These are phyloP conservation scores for Pteropus rufus DNA, from an alignment of 2,797 vertebrate species.

Conservation along the genomic window DNA sequence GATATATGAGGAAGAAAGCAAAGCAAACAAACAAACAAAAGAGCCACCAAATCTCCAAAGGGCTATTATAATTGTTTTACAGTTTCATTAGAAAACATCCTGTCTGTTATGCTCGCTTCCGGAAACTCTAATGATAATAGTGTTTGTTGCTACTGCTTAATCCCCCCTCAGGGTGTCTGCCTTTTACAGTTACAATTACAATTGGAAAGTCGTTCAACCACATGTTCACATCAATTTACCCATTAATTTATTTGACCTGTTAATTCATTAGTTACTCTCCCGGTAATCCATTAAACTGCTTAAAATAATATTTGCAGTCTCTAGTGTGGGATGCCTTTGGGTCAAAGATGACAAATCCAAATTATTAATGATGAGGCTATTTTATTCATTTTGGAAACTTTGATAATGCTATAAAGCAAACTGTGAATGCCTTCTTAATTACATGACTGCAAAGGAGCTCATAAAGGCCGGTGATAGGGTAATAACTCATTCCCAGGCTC, in stretches of 20 bases:
- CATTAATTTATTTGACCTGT: conserved; percentile 84
- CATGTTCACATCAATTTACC: conserved; percentile 82
- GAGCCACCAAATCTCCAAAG: conserved; percentile 73
- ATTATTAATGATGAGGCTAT: conserved; percentile 66
- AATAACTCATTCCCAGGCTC: conserved; percentile 64
- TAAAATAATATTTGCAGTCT: conserved; percentile 70
- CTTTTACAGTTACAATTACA: conserved; percentile 84
- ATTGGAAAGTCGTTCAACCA: conserved; percentile 79
- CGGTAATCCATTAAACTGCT: conserved; percentile 72
- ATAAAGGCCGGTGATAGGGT: conserved; percentile 60
- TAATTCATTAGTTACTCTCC: conserved; percentile 76
- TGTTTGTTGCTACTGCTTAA: conserved; percentile 79
- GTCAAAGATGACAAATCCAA: conserved; percentile 62
- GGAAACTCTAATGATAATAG: conserved; percentile 82
- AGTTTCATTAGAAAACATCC: conserved; percentile 85
- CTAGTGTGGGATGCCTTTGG: conserved; percentile 54
- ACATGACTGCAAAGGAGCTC: conserved; percentile 71
- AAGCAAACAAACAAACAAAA: conserved; percentile 36
- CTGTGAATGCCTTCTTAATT: conserved; percentile 73
- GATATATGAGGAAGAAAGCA: conserved; percentile 65
- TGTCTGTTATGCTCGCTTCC: conserved; percentile 81
- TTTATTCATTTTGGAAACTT: conserved; percentile 73
- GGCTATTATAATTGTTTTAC: conserved; percentile 85
- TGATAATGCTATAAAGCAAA: conserved; percentile 70
- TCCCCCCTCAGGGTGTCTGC: conserved; percentile 78